Evolutionary conservation across 2,888 invertebrate genomes (phyloP), one percentile per base, ranked within the genome.

Genomic region (Drosophila picticornis): DNA sequence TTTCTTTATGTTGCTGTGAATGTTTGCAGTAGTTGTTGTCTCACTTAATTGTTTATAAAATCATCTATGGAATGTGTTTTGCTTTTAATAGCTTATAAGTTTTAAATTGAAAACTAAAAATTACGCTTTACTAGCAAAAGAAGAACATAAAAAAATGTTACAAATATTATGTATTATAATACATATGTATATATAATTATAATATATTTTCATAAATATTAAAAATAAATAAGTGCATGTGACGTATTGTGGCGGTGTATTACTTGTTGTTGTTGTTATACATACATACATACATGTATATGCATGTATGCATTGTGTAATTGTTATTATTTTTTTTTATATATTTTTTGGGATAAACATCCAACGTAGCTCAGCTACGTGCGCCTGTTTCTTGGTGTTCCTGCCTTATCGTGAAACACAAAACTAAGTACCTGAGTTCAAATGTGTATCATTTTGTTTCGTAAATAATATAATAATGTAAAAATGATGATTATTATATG

Each of bases 371-470:
- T 81, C 81, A 83, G 83, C 81, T 81, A 80, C 77, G 75, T 55
- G 56, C 52, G 57, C 61, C 78, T 61, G 63, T 58, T 59, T 40
- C 36, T 56, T 68, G 60, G 69, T 74, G n/a, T 59, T 75, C 71
- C 72, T 74, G 68, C 68, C 84, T 77, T 53, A 56, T 75, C 68
- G 75, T 72, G 73, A 83, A 84, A 91, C 91, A 91, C 91, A 90
- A 90, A 92, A 81, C 93, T 93, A 92, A 92, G 93, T 92, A 92
- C 92, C 93, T 93, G 93, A 92, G 92, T 91, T 92, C 76, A 58
- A 48, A 65, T 67, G 71, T 72, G 63, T 38, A 62, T 69, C 52
- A 56, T 56, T 52, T 65, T 52, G n/a, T 66, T 43, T 50, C 52
- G 63, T 67, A 48, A 55, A 58, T 71, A 73, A 63, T 25, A 46